Conservation (phyloP, 2,888 invertebrate species). For the Eugnorisma glareosa region DNA sequence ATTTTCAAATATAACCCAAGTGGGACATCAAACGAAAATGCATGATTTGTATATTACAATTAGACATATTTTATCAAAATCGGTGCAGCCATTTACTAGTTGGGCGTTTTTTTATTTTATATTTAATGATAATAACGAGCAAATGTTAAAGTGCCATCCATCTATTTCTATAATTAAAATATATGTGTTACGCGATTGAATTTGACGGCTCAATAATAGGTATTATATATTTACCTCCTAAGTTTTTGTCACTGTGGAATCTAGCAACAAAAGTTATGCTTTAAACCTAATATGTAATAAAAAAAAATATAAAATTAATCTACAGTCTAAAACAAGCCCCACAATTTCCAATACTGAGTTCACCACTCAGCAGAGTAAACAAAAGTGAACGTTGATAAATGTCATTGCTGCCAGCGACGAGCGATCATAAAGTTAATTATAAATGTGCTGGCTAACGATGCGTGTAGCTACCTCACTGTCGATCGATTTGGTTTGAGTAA, state of each 20-base stretch:
- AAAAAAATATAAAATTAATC: neutral
- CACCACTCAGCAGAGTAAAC: conserved; percentile 9
- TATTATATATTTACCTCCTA: no score
- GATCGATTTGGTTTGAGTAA: conserved; percentile 11
- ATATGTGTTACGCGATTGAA: no score
- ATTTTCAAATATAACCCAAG: no score
- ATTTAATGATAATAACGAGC: no score
- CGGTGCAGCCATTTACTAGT: no score
- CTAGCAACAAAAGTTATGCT: neutral
- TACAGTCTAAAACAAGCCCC: neutral
- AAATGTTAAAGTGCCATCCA: no score
- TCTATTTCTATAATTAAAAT: no score
- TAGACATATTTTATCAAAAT: no score
- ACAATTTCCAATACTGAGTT: conserved; percentile 11
- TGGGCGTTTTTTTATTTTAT: no score
- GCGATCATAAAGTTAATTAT: conserved; percentile 65
- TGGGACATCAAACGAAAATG: no score
- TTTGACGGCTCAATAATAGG: no score
- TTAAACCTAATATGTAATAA: neutral
- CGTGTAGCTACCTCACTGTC: conserved; percentile 1
- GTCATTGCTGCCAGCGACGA: conserved; percentile 15
- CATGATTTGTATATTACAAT: no score
- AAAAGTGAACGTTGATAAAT: conserved; percentile 34
- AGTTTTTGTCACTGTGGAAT: neutral
- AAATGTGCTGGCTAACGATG: conserved; percentile 52